Base-by-base conservation (phyloP, 2,888 invertebrate species). In the Cephus pygmeus region DNA sequence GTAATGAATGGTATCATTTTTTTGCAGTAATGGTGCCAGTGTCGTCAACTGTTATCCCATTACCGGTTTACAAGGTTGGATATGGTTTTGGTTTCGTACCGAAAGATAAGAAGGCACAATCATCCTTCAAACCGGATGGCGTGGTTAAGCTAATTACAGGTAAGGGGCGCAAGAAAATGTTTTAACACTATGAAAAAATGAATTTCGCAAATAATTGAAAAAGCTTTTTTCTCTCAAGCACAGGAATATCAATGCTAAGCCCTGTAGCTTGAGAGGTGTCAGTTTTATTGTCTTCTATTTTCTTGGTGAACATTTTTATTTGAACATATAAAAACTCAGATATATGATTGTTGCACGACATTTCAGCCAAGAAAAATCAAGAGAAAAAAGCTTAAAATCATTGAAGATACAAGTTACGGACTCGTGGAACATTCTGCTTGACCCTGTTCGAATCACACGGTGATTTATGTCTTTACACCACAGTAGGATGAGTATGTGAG, bases 1-100 rank as follows among this genome's bases (percentile, higher is more conserved):
- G 35, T 35, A 34, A 34, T 23, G 23, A 74, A 56, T 23, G 4
- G 9, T 56, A 56, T 34, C 31, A 76, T 36, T 74, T 79, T 78
- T 77, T 79, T 78, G 33, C 87, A 95, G 95, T 94, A 89, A 92
- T 95, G 86, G 92, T 94, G 76, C 92, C 94, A 12, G 93, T 95
- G n/a, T 95, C 95, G 0, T 95, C 95, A 4, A 95, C 95, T 23
- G 94, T 95, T 11, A 94, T 95, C 83, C 94, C 94, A 3, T 87
- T 95, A 68, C 93, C 94, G 3, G 93, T 93, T 71, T 94, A 94
- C 85, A 93, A 94, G 89, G 93, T 94, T 11, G 93, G 93, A 83
- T 93, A 93, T 83, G 93, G 93, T 9, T 88, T 93, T 76, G 93
- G 87, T 68, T 85, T 89, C 73, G 73, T 83, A 74, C 84, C 88